A percentile compares a stretch with the other conserved stretches of the same genome.
Evolutionary conservation across 1,140 invertebrate species (phyloP).

Genomic region (Bursaphelenchus mucronatus): DNA sequence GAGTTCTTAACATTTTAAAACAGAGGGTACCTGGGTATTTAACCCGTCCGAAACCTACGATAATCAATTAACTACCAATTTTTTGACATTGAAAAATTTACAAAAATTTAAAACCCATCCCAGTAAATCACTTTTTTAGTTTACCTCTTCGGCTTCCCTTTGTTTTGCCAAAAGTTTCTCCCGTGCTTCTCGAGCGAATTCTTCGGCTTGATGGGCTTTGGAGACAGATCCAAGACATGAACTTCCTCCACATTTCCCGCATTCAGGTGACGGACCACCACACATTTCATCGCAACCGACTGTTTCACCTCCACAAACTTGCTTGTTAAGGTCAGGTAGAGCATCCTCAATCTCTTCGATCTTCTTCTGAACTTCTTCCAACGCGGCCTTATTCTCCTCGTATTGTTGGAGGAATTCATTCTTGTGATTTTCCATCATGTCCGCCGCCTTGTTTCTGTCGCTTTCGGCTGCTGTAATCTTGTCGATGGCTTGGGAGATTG

Average conservation of each 20-base stretch:
- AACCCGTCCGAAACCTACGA: too few species aligned
- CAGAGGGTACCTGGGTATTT: too few species aligned
- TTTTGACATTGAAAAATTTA: too few species aligned
- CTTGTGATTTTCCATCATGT: slow-evolving; percentile 51
- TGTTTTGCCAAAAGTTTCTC: slow-evolving; percentile 53
- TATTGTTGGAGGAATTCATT: slow-evolving; percentile 57
- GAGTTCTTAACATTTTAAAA: too few species aligned
- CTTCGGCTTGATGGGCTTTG: slow-evolving; percentile 54
- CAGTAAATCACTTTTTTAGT: not conserved
- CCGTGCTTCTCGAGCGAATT: slow-evolving; percentile 56
- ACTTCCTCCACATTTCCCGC: slow-evolving; percentile 52
- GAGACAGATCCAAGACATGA: slow-evolving; percentile 58
- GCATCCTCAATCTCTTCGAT: slow-evolving; percentile 35
- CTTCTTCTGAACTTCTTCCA: slow-evolving; percentile 42
- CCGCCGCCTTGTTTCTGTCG: slow-evolving; percentile 39
- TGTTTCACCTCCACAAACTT: slow-evolving; percentile 55
- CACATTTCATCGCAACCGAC: slow-evolving; percentile 54
- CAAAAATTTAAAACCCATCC: not conserved
- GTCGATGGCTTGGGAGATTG: slow-evolving; percentile 32
- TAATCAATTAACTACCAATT: too few species aligned
- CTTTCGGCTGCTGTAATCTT: slow-evolving; percentile 38
- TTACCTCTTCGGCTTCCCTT: slow-evolving; percentile 51
- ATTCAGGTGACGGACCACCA: slow-evolving; percentile 50
- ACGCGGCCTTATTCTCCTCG: slow-evolving; percentile 49
- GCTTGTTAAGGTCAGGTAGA: slow-evolving; percentile 49